A percentile compares a stretch with the other conserved stretches of the same genome.
Evolutionary conservation across 2,797 vertebrate genomes (phyloP).

Genomic region (Amphiprion clarkii): DNA sequence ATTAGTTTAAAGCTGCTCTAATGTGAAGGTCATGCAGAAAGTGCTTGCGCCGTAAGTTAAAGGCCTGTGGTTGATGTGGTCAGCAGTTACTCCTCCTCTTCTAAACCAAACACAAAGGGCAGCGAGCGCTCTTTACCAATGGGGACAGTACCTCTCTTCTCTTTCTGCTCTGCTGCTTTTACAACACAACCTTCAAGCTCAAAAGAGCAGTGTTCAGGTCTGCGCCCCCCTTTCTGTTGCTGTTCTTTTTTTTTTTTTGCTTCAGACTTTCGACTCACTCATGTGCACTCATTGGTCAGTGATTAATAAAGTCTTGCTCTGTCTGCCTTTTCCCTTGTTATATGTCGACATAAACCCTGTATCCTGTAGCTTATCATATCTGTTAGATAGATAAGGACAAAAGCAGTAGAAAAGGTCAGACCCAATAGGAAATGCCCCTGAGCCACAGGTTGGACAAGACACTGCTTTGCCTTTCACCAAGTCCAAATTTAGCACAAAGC

Average conservation of each 20-base stretch:
- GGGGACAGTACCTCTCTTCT: constrained; percentile 76
- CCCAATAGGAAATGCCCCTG: constrained; percentile 72
- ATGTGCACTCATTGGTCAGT: constrained; percentile 12
- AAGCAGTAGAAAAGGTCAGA: constrained; percentile 70
- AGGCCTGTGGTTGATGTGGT: constrained; percentile 84
- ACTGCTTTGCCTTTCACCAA: constrained; percentile 43
- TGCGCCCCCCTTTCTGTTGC: neutral
- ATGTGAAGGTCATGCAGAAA: constrained; percentile 81
- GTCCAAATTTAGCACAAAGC: constrained; percentile 71
- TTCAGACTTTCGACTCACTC: constrained; percentile 10
- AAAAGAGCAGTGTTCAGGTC: constrained; percentile 56
- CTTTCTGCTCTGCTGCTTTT: constrained; percentile 58
- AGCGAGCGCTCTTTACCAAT: constrained; percentile 65
- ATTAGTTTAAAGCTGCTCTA: constrained; percentile 60
- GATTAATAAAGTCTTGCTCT: constrained; percentile 31
- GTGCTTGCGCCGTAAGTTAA: constrained; percentile 73
- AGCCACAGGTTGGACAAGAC: constrained; percentile 57
- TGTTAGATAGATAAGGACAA: constrained; percentile 22
- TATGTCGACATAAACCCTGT: constrained; percentile 48
- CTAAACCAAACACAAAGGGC: constrained; percentile 77
- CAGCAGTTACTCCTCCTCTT: constrained; percentile 79
- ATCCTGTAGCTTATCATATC: constrained; percentile 38
- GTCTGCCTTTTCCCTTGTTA: constrained; percentile 30
- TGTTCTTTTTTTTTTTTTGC: constrained; percentile 15
- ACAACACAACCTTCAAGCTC: constrained; percentile 58